Evolutionary conservation across 2,888 invertebrate genomes (phyloP), one percentile per base, ranked within the genome.

Genomic region (Rhamphomyia laevipes): DNA sequence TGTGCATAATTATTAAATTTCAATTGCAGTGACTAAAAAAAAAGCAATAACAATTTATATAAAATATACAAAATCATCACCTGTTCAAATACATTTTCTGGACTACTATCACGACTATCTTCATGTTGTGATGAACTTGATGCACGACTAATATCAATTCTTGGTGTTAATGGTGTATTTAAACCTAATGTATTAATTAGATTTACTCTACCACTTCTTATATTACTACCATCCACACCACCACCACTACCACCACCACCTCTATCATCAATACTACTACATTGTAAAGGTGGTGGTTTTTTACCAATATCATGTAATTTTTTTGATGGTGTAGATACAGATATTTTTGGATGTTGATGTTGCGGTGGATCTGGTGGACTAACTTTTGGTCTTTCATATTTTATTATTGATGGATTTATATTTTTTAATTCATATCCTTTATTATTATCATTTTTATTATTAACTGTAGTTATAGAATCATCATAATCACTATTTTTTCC

Each of bases 91-190:
- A 89, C 89, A 64, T 86, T 77, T 66, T 90, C 90, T 2, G 90
- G 89, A 45, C 87, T 86, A 61, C 86, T 86, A 62, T 87, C 87
- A 44, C 84, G 78, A 59, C 86, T 87, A 64, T 89, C 88, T 57
- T 67, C 67, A 64, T 89, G 88, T 61, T 90, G 88, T 35, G 87
- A 87, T 50, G 89, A 88, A 66, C 87, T 87, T 63, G 88, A 88
- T 6, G 91, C 90, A 57, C 90, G 78, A 57, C 89, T 90, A 66
- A 91, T 86, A 73, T 91, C 90, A 59, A 90, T 91, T 61, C 91
- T 78, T 18, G 90, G 90, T 46, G 89, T 84, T 56, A 80, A 77
- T 17, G 86, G 84, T 43, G 84, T 80, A 58, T 77, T 75, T 40
- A 77, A 65, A 4, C 63, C 61, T 43, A 61, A 55, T 10, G 63